Evolutionary conservation across 2,888 invertebrate genomes (phyloP), one percentile per base, ranked within the genome.

Genomic region (Papilio gigon): DNA sequence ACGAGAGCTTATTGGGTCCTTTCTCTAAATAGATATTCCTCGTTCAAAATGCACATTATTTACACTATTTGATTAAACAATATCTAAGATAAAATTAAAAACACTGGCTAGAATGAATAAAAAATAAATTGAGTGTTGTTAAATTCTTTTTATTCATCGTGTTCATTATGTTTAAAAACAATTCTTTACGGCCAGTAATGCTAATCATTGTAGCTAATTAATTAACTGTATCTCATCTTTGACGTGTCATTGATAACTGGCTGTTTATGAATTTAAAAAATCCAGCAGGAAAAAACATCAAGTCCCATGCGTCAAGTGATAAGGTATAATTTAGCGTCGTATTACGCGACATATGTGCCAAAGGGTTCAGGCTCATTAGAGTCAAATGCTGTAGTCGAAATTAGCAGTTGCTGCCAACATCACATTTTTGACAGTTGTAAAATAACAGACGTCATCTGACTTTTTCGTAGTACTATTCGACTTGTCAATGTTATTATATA

Each of bases 331-430:
- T 89, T 86, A 76, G 80, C 73, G 73, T 82, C 76, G 75, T 77
- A 77, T 79, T 75, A 77, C 75, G 75, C 78, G 81, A 82, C 86
- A 88, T 87, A 84, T 89, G 88, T 83, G 81, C 78, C 78, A 80
- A 85, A 85, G 89, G 90, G 88, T 87, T 87, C 78, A 72, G 74
- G 74, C 84, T 89, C 88, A 89, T 90, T 89, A 89, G 86, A 80
- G 85, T 84, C 87, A 82, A 79, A 84, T 82, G 83, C 76, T 79
- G 22, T 74, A 71, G 67, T 69, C 68, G 76, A 75, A 80, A 78
- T 61, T 17, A 53, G 17, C 25, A n/a, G 35, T 66, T 81, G 80
- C 82, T 84, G 82, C 47, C 59, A 65, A 37, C 20, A 37, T 30
- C 6, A 35, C 27, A 33, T 37, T 25, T 37, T 59, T 20, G 25